A percentile compares a stretch with the other conserved stretches of the same genome.
phyloP scores from a whole-genome alignment of 2,888 invertebrate genomes.

The Netelia melanura region DNA sequence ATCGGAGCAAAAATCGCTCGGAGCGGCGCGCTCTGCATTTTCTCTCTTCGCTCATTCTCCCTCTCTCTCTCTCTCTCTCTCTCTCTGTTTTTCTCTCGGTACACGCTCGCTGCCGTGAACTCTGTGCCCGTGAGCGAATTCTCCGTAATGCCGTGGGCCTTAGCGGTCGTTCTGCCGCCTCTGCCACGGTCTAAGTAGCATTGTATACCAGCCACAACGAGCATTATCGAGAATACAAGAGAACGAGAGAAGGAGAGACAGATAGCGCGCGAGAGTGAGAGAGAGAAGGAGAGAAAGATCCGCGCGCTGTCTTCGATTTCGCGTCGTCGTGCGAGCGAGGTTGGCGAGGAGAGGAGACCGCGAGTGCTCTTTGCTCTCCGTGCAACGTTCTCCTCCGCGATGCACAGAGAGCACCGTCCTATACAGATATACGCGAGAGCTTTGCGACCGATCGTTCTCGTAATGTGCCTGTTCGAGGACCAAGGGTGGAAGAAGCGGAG shows the following conservation, averaged over 20 bases:
- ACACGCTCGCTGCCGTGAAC: slow-evolving; percentile 55
- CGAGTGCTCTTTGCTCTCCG: slow-evolving; percentile 55
- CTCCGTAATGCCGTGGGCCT: slow-evolving; percentile 63
- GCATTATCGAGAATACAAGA: slow-evolving; percentile 23
- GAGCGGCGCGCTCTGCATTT: slow-evolving; percentile 39
- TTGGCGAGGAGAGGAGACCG: slow-evolving; percentile 40
- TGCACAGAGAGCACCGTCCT: slow-evolving; percentile 12
- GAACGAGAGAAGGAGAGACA: slow-evolving; percentile 64
- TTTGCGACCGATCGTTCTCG: slow-evolving; percentile 60
- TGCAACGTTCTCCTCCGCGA: slow-evolving; percentile 25
- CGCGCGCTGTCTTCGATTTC: slow-evolving; percentile 54
- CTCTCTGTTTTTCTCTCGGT: slow-evolving; percentile 14
- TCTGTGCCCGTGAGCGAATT: slow-evolving; percentile 67
- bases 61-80: not conserved
- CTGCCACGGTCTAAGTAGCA: slow-evolving; percentile 57
- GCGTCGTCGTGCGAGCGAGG: slow-evolving; percentile 62
- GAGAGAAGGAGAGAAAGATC: slow-evolving; percentile 48
- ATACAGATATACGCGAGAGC: not conserved
- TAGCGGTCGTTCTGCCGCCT: slow-evolving; percentile 31
- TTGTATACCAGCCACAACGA: slow-evolving; percentile 51
- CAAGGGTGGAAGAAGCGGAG: slow-evolving; percentile 61
- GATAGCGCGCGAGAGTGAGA: slow-evolving; percentile 53
- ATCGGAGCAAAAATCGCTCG: slow-evolving; percentile 7
- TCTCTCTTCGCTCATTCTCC: slow-evolving; percentile 4
- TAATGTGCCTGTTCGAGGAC: slow-evolving; percentile 39